Percentiles rank a stretch among this genome's conserved stretches.
These are phyloP conservation scores for Lordiphosa mommai DNA, from an alignment of 1,140 invertebrate species.

Conservation along the genomic window DNA sequence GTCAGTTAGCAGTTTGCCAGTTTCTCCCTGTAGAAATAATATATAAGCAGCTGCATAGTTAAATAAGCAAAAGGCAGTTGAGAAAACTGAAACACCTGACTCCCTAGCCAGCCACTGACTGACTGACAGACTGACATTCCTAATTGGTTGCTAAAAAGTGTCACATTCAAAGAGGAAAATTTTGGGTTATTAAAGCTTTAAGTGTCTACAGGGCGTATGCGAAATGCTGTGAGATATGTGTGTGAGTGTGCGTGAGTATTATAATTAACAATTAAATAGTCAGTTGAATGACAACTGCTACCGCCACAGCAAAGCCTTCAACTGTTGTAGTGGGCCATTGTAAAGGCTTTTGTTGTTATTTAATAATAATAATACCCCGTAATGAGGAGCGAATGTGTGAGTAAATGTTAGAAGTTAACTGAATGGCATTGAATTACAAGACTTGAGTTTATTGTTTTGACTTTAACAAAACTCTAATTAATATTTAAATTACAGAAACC, in stretches of 20 bases:
- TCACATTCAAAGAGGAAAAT: slow-evolving; percentile 21
- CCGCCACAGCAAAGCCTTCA: slow-evolving; percentile 17
- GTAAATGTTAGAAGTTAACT: too few relatives aligned
- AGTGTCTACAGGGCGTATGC: slow-evolving; percentile 3
- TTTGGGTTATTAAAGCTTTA: slow-evolving; percentile 27
- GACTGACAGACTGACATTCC: slow-evolving; percentile 56
- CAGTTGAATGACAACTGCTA: neutral
- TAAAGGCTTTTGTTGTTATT: slow-evolving; percentile 1
- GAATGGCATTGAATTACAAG: too few relatives aligned
- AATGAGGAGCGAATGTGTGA: too few relatives aligned
- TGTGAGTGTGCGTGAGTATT: neutral
- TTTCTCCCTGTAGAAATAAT: slow-evolving; percentile 39
- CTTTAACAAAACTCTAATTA: too few relatives aligned
- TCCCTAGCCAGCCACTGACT: slow-evolving; percentile 12
- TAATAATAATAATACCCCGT: neutral
- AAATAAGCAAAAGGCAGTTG: slow-evolving; percentile 37
- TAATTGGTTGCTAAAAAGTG: slow-evolving; percentile 64
- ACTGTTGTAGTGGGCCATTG: slow-evolving; percentile 3
- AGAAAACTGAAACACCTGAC: slow-evolving; percentile 1
- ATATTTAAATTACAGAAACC: too few relatives aligned
- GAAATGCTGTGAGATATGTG: neutral
- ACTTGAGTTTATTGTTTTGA: too few relatives aligned
- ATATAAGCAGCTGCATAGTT: slow-evolving; percentile 46
- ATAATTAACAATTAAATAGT: slow-evolving; percentile 6
- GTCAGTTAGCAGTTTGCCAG: slow-evolving; percentile 42